Evolutionary conservation across 2,797 vertebrate species (phyloP).

Genomic region (Poeciliopsis paucimaculata): DNA sequence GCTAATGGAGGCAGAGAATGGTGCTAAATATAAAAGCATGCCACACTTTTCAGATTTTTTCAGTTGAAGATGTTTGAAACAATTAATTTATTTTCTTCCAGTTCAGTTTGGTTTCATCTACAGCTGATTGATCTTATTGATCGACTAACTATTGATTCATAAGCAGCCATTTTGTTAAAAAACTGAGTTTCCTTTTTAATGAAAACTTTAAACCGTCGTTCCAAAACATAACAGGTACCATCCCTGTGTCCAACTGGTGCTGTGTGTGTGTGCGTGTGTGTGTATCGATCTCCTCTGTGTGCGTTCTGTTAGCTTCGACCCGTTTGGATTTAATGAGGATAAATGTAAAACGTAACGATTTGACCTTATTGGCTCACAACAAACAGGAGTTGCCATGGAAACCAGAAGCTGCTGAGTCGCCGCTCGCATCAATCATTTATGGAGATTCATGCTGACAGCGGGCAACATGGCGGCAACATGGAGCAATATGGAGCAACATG

Average conservation of each 20-base stretch:
- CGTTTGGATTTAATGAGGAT: constrained; percentile 61
- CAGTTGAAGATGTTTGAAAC: too few relatives aligned
- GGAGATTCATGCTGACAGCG: constrained; percentile 28
- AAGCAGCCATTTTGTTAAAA: too few relatives aligned
- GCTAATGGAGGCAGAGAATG: too few relatives aligned
- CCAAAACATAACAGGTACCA: too few relatives aligned
- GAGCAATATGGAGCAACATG: too few relatives aligned
- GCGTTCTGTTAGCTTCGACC: constrained; percentile 46
- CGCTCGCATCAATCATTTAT: constrained; percentile 51
- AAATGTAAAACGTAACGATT: constrained; percentile 55
- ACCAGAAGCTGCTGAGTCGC: constrained; percentile 31
- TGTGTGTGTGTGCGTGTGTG: constrained; percentile 43
- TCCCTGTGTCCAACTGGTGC: constrained; percentile 31
- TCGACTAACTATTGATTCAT: too few relatives aligned
- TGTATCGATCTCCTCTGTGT: constrained; percentile 46
- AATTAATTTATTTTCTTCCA: not conserved
- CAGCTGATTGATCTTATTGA: too few relatives aligned
- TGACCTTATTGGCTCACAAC: constrained; percentile 47
- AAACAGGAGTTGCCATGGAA: constrained; percentile 35
- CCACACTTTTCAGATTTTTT: not conserved
- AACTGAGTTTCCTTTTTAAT: too few relatives aligned
- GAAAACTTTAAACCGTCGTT: too few relatives aligned
- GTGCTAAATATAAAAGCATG: not conserved
- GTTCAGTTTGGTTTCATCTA: not conserved
- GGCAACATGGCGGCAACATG: not conserved